Base-by-base conservation (phyloP, 1,140 invertebrate genomes). In the Drosophila grimshawi region DNA sequence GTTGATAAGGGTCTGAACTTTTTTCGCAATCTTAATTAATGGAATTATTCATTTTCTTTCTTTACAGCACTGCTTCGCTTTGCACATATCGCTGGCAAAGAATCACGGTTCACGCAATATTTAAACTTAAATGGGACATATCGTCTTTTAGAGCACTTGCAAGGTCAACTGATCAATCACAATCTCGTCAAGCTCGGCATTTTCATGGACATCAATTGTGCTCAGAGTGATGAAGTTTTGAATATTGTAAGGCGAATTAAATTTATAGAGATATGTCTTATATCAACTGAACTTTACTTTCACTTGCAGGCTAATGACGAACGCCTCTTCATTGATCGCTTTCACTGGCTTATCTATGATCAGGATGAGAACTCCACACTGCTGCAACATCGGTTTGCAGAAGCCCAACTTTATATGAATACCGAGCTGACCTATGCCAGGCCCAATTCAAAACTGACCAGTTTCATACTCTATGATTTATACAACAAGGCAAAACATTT, bases 281-380 rank as follows among this genome's bases (percentile, higher is more conserved):
- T 55, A 11, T 43, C 45, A 8, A 41, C 8, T 5, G 10, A 3
- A 7, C 27, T 43, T n/a, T 43, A 3, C 2, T 11, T 39, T 27
- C 0, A 7, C 7, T 6, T 45, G 4, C 4, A 92, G 90, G 81
- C 73, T 2, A 80, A 75, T 66, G 32, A 5, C 0, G 11, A 65
- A 3, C 52, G 35, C 0, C 49, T 83, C 0, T 90, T 73, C n/a
- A 64, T 29, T 5, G 46, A 80, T 27, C 83, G 55, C 37, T 86
- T 77, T 52, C 79, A 89, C 32, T 92, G 90, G 90, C 52, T 92
- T 0, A 68, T 92, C 5, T 83, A 89, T 3, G 90, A 92, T 51
- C 29, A 41, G 0, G 3, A 10, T 3, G 48, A 52, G 0, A 60
- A 76, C 43, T 55, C 69, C 2, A 41, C 46, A 0, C 32, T 70